Evolutionary conservation across 2,888 invertebrate genomes (phyloP), one percentile per base, ranked within the genome.

Genomic region (Lepetodrilus schrolli): DNA sequence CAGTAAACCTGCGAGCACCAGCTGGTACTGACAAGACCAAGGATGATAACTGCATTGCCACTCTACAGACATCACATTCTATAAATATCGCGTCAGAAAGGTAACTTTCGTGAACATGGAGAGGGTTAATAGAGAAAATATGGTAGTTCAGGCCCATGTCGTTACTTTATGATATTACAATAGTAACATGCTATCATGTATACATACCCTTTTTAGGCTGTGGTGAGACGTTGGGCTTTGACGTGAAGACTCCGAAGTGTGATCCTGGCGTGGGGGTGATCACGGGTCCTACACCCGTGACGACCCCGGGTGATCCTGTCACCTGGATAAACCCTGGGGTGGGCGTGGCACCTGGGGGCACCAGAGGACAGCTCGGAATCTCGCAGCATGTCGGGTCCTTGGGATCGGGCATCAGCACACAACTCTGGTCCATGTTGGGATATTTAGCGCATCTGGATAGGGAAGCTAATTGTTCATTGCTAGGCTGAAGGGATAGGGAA

Each of bases 321-420:
- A 81, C 72, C 23, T 72, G 75, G 7, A 82, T 49, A 70, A 80
- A 83, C 13, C 85, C 85, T 51, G 85, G 85, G 8, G 74, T 78
- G 7, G 78, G 78, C 1, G 79, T 75, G 37, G 82, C 82, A 10
- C 73, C 71, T 5, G 81, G 79, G n/a, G 80, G 80, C 17, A 75
- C 66, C 48, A 80, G 71, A 36, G 82, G 82, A 51, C 84, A 84
- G 48, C 76, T 77, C 10, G 83, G 82, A 7, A 83, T 82, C 74
- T 83, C 76, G 70, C 84, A 84, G 73, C 84, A 84, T 2, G 82
- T 65, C 49, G 84, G 82, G 70, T 84, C 84, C 66, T 78, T 78
- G 1, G 84, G 84, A 51, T 83, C 83, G 8, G 82, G 81, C 36
- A 84, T 82, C 72, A 83, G 68, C 8, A 80, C 81, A 66, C 84